Percentiles rank a stretch among this genome's conserved stretches.
Conservation (phyloP, 30 jellyfish, hydroid and myxozoan species). For the Calvadosia cruxmelitensis region DNA sequence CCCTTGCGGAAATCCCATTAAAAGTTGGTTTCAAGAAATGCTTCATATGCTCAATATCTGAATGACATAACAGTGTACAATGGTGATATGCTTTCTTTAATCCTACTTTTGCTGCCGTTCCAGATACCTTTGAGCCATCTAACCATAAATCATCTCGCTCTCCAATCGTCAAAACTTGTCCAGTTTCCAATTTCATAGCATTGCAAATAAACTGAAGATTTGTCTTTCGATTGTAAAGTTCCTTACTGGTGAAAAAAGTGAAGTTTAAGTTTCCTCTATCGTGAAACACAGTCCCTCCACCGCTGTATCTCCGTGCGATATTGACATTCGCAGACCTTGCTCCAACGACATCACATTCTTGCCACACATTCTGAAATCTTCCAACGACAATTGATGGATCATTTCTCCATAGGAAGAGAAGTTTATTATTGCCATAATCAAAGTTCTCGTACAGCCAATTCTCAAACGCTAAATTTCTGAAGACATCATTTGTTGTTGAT, state of each 20-base stretch:
- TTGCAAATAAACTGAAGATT: conserved; percentile 38
- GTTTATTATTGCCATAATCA: neutral
- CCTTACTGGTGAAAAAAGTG: conserved; percentile 56
- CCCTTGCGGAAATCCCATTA: conserved; percentile 47
- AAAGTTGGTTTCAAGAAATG: conserved; percentile 25
- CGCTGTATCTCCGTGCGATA: conserved; percentile 74
- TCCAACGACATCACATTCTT: conserved; percentile 47
- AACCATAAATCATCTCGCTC: conserved; percentile 60
- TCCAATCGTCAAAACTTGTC: conserved; percentile 18
- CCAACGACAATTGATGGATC: conserved; percentile 77
- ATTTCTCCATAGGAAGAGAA: conserved; percentile 75
- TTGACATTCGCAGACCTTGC: conserved; percentile 15
- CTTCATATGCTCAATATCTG: conserved; percentile 21
- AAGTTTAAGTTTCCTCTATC: conserved; percentile 82
- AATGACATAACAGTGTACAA: conserved; percentile 69
- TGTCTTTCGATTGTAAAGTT: conserved; percentile 30
- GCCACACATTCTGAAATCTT: conserved; percentile 91
- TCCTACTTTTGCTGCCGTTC: conserved; percentile 93
- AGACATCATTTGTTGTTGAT: conserved; percentile 33
- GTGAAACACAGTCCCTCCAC: conserved; percentile 97
- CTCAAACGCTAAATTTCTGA: conserved; percentile 59
- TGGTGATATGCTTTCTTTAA: conserved; percentile 81
- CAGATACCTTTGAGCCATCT: conserved; percentile 59
- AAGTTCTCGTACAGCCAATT: conserved; percentile 45
- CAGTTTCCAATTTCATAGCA: conserved; percentile 7